Evolutionary conservation across 2,888 invertebrate genomes (phyloP).

Genomic region (Branchellion lobata): DNA sequence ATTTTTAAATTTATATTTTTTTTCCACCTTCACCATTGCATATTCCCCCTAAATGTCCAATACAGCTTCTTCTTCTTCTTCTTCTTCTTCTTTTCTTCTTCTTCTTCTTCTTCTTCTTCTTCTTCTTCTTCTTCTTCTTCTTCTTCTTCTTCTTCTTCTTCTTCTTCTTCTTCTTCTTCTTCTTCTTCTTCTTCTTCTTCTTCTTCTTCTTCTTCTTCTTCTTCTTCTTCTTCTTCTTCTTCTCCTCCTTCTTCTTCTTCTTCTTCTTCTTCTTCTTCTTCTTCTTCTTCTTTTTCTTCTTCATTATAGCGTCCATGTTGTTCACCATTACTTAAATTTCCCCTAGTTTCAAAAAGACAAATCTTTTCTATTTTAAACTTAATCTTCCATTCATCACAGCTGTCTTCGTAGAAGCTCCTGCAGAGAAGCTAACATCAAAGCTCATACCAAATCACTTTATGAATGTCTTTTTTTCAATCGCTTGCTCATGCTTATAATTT

Average conservation of each 20-base stretch:
- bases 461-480: too few relatives aligned
- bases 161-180: slow-evolving; percentile 24
- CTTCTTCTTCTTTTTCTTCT: not conserved
- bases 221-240: not conserved
- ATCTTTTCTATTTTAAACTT: not conserved
- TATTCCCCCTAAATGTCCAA: too few relatives aligned
- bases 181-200: not conserved
- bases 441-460: too few relatives aligned
- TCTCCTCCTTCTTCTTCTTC: not conserved
- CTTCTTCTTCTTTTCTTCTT: slow-evolving; percentile 30
- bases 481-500: too few relatives aligned
- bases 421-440: too few relatives aligned
- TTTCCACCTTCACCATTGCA: too few relatives aligned
- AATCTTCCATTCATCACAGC: not conserved
- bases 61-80: not conserved
- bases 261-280: slow-evolving; percentile 5
- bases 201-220: not conserved
- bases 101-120: slow-evolving; percentile 34
- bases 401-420: too few relatives aligned
- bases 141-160: slow-evolving; percentile 33
- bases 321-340: not conserved
- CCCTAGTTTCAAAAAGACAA: not conserved
- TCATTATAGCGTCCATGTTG: not conserved
- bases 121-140: slow-evolving; percentile 31
- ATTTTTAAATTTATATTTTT: too few relatives aligned